phyloP scores from a whole-genome alignment of 2,113 vertebrate genomes.

The Mormyrus iriodes region DNA sequence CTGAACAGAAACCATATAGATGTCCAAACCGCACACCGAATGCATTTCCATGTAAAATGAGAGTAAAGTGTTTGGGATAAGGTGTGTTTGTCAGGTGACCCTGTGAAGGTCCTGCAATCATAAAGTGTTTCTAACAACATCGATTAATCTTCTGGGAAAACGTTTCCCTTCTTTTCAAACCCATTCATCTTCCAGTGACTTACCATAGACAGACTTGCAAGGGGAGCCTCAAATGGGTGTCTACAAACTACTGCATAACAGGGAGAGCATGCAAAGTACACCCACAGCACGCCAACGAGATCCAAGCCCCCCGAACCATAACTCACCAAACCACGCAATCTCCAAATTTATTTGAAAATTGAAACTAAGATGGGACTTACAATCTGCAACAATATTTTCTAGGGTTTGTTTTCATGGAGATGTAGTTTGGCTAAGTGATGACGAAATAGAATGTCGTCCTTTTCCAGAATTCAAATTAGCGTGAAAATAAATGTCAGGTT shows the following conservation, averaged over 20 bases:
- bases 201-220: background rate
- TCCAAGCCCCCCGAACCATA: background rate
- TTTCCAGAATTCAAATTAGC: background rate
- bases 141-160: background rate
- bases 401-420: background rate
- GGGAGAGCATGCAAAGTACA: background rate
- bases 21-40: background rate
- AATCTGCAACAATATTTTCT: background rate
- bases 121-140: background rate
- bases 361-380: background rate
- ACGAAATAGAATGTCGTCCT: background rate
- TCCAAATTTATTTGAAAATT: background rate
- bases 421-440: background rate
- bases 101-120: background rate
- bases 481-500: background rate
- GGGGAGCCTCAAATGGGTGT: background rate
- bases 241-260: background rate
- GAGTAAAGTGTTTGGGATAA: background rate
- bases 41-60: background rate
- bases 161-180: background rate
- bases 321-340: background rate
- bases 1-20: slow-evolving; percentile 9
- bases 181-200: background rate
- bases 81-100: background rate
- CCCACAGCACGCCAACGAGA: background rate